Percentiles rank a stretch among this genome's conserved stretches.
phyloP scores from a whole-genome alignment of 2,888 invertebrate genomes.

The Bellardia bayeri region DNA sequence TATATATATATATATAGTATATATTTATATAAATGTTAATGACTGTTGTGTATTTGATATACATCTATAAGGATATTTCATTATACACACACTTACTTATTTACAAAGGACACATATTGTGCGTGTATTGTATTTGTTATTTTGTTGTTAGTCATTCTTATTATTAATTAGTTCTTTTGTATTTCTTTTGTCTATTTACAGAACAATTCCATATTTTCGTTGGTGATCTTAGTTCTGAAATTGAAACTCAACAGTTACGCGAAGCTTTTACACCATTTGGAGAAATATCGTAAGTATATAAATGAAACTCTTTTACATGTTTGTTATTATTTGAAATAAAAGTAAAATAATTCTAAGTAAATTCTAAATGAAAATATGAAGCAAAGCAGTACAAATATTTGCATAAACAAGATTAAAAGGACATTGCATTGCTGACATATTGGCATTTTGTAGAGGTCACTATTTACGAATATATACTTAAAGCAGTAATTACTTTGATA shows the following conservation, averaged over 20 bases:
- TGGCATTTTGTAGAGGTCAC: too few relatives aligned
- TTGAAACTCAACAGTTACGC: slow-evolving; percentile 98
- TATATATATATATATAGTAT: background rate
- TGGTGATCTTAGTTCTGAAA: slow-evolving; percentile 99
- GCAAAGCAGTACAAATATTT: too few relatives aligned
- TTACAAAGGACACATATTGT: slow-evolving; percentile 35
- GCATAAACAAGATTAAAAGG: too few relatives aligned
- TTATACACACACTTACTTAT: slow-evolving; percentile 1
- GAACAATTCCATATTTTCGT: slow-evolving; percentile 99
- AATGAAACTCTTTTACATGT: too few relatives aligned
- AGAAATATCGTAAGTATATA: slow-evolving; percentile 96
- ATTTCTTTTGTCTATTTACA: slow-evolving; percentile 85
- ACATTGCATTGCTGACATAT: too few relatives aligned
- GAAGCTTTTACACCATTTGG: slow-evolving; percentile 99
- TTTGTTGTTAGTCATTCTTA: slow-evolving; percentile 15
- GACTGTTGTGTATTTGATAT: slow-evolving; percentile 12
- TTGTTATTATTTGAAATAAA: too few relatives aligned
- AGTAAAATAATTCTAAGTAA: too few relatives aligned
- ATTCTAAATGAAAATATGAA: too few relatives aligned
- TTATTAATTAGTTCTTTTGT: slow-evolving; percentile 42
- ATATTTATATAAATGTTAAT: slow-evolving; percentile 26
- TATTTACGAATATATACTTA: too few relatives aligned
- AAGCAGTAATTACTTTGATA: too few relatives aligned
- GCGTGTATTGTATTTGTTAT: slow-evolving; percentile 47
- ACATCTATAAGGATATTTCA: background rate